Evolutionary conservation across 2,113 vertebrate species (phyloP).

Genomic region (Oncorhynchus clarkii): DNA sequence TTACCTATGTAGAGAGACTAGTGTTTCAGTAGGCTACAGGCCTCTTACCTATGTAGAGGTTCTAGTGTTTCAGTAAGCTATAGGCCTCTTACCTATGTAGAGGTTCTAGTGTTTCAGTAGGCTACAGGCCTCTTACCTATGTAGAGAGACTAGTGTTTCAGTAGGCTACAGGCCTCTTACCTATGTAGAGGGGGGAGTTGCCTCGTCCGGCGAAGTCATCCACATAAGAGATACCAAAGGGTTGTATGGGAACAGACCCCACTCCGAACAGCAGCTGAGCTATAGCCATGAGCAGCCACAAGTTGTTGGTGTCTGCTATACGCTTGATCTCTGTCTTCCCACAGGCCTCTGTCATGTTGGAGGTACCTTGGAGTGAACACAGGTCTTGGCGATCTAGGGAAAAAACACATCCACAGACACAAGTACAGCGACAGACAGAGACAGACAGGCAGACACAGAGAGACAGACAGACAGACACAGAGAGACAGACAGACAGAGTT

Average conservation of each 20-base stretch:
- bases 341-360: constrained; percentile 43
- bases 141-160: not conserved
- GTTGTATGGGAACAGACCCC: constrained; percentile 93
- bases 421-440: no score
- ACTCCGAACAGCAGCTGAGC: constrained; percentile 91
- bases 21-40: constrained; percentile 2
- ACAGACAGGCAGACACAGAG: constrained; percentile 4
- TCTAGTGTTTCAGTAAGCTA: no score
- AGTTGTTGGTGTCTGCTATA: constrained; percentile 71
- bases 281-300: constrained; percentile 87
- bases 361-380: constrained; percentile 58
- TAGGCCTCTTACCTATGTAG: no score
- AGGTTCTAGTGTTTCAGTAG: no score
- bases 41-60: constrained; percentile 86
- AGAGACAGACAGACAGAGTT: not conserved
- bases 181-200: constrained; percentile 90
- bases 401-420: not conserved
- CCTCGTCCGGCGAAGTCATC: constrained; percentile 87
- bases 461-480: not conserved
- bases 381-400: constrained; percentile 59
- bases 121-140: no score
- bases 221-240: constrained; percentile 94
- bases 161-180: constrained; percentile 67
- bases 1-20: no score
- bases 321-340: constrained; percentile 41